Base-by-base conservation (phyloP, 2,888 invertebrate genomes). In the Trichopria drosophilae region DNA sequence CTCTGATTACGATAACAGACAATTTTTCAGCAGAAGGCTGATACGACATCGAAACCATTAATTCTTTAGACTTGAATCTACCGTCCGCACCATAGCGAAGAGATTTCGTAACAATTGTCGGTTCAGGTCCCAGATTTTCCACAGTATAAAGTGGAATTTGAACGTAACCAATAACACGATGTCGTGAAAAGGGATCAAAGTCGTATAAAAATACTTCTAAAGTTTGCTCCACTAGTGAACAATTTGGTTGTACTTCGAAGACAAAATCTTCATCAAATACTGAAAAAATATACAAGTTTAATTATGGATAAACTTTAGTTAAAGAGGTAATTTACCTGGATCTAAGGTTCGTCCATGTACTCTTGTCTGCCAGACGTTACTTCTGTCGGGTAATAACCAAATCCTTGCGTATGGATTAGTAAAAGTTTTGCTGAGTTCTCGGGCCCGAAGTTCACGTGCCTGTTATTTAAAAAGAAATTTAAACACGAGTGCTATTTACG, bases 191-290 rank as follows among this genome's bases (percentile, higher is more conserved):
- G 3, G 84, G 82, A 67, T 85, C 85, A 55, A 83, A 84, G 63
- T 86, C 84, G 62, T 82, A 85, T 0, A 86, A 64, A 4, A 84
- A 69, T 41, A 86, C 76, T 69, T 86, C 85, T 50, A 86, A 71
- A 1, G 80, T 81, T 42, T 81, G 77, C 28, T 79, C 77, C 6
- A 76, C 74, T 43, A 84, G 71, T 2, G 78, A 75, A 16, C 63
- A 57, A 1, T 77, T 72, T 6, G 81, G 76, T n/a, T 75, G 71
- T 23, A 83, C 81, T 65, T 86, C 85, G 62, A 86, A 86, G 4
- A 84, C 81, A 59, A 86, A 85, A 61, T 84, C 82, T 65, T 86
- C 85, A 56, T 85, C 84, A 61, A 86, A 86, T 47, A 83, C 82
- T 83, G 63, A 2, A 69, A 24, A 32, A 43, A 20, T 34, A 29